A percentile compares a stretch with the other conserved stretches of the same genome.
These are phyloP conservation scores for Oreochromis grahami DNA, from an alignment of 2,797 vertebrate genomes.

Conservation along the genomic window DNA sequence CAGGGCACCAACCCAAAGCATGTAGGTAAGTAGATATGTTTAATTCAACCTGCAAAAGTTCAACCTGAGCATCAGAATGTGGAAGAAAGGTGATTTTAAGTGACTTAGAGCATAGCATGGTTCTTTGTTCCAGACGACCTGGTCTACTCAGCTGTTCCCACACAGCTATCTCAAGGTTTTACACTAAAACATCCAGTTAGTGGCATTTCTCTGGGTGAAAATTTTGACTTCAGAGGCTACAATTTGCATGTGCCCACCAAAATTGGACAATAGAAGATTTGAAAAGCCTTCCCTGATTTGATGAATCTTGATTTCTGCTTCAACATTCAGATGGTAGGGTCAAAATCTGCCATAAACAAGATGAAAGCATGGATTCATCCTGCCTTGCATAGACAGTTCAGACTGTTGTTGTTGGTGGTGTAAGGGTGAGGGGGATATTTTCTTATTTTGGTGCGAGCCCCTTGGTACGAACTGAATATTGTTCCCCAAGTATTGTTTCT, in stretches of 20 bases:
- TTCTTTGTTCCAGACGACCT: neutral
- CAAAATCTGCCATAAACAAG: neutral
- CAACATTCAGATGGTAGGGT: neutral
- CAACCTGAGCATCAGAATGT: neutral
- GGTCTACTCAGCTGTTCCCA: neutral
- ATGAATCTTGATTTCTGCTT: neutral
- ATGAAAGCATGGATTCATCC: neutral
- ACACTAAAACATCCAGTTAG: neutral
- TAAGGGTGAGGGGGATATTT: neutral
- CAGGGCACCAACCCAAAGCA: neutral
- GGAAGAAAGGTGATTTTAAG: neutral
- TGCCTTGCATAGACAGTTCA: neutral
- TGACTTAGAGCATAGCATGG: neutral
- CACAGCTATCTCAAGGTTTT: neutral
- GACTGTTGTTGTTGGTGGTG: accelerated
- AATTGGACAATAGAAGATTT: neutral
- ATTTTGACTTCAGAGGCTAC: neutral
- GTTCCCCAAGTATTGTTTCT: neutral
- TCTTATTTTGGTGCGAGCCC: accelerated
- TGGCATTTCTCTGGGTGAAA: neutral
- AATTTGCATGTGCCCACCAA: neutral
- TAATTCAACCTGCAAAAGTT: neutral
- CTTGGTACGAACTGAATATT: neutral
- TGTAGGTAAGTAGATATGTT: neutral
- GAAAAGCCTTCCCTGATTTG: neutral